Evolutionary conservation across 2,113 vertebrate genomes (phyloP).

Genomic region (Stigmatopora nigra): DNA sequence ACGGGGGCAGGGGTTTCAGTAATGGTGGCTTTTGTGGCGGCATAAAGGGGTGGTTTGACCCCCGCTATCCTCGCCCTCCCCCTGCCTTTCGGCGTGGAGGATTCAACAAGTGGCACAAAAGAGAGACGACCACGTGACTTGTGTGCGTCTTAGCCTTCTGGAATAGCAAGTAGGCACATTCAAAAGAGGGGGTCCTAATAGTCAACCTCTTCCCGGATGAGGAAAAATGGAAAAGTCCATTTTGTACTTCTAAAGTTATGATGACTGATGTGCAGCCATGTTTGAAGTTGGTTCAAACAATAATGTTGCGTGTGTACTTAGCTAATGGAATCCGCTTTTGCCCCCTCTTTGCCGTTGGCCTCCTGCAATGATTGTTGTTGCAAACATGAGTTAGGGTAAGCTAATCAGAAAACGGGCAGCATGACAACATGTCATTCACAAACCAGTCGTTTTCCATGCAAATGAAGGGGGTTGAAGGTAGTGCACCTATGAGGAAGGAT

Average conservation of each 20-base stretch:
- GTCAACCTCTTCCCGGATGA: background rate
- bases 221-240: background rate
- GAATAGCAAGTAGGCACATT: constrained; percentile 65
- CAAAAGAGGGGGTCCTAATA: background rate
- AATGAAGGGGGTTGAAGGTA: constrained; percentile 23
- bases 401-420: constrained; percentile 44
- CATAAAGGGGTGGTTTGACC: constrained; percentile 58
- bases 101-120: constrained; percentile 72
- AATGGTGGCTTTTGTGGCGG: constrained; percentile 63
- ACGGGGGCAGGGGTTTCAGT: constrained; percentile 41
- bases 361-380: constrained; percentile 56
- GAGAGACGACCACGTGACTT: constrained; percentile 62
- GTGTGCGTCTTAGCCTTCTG: constrained; percentile 57
- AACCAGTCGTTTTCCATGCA: constrained; percentile 41
- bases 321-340: constrained; percentile 66
- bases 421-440: constrained; percentile 44
- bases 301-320: constrained; percentile 68
- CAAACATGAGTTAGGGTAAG: constrained; percentile 57
- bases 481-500: constrained; percentile 14
- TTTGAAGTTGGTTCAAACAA: constrained; percentile 59
- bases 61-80: constrained; percentile 33
- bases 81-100: constrained; percentile 36
- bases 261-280: constrained; percentile 38
- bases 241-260: constrained; percentile 1
- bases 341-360: constrained; percentile 25